phyloP scores from a whole-genome alignment of 1,140 invertebrate species.

The Stegodyphus dumicola region DNA sequence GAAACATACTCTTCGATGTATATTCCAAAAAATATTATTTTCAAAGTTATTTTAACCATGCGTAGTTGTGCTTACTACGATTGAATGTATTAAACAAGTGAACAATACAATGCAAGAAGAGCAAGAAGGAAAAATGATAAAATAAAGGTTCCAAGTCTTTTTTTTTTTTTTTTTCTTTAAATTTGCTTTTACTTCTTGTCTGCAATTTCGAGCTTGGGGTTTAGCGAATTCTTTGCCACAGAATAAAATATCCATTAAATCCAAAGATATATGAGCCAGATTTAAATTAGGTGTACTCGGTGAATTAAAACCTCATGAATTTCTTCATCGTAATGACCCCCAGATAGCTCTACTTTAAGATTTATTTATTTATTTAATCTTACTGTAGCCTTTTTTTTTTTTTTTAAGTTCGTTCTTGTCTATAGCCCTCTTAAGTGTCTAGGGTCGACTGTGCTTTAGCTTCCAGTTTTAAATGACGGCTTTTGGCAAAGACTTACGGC shows the following conservation, averaged over 20 bases:
- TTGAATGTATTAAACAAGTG: not conserved
- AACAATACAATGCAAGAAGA: too few relatives aligned
- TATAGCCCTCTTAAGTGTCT: conserved; percentile 1
- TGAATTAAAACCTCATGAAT: conserved; percentile 48
- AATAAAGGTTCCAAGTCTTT: not conserved
- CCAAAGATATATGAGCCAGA: conserved; percentile 17
- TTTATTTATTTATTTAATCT: conserved; percentile 35
- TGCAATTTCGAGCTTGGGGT: conserved; percentile 2
- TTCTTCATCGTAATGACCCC: conserved; percentile 38
- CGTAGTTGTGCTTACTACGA: not conserved
- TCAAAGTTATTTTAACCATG: not conserved
- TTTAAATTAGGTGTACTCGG: conserved; percentile 47
- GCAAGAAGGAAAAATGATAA: too few relatives aligned
- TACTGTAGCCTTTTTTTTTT: conserved; percentile 1
- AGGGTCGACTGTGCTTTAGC: not conserved
- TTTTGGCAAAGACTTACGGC: conserved; percentile 21
- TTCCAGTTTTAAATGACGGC: conserved; percentile 17
- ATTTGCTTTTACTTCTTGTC: not conserved
- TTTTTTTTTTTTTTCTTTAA: not conserved
- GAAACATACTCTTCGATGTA: too few relatives aligned
- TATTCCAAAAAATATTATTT: too few relatives aligned
- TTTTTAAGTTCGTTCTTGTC: conserved; percentile 1
- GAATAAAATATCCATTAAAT: conserved; percentile 55
- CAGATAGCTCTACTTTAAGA: conserved; percentile 21
- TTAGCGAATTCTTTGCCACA: not conserved